Base-by-base conservation (phyloP, 2,888 invertebrate genomes). In the Leptinotarsa haldemani region DNA sequence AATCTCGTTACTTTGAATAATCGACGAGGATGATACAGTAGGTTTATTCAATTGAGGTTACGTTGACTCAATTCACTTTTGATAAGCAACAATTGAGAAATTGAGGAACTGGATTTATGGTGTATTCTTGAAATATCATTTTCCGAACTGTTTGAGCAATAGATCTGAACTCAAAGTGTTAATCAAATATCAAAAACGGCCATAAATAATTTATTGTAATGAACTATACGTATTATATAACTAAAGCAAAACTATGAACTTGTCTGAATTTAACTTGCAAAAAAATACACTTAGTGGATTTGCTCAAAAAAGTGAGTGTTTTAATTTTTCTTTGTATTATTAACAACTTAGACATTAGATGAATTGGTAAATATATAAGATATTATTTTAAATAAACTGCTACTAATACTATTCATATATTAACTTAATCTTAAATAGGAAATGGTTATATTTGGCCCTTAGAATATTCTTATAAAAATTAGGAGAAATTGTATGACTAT, bases 121-220 rank as follows among this genome's bases (percentile, higher is more conserved):
- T 74, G 66, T 68, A 70, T 68, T 70, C 71, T 61, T 56, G 63
- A 56, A 75, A 71, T 76, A 77, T 76, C 73, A 78, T 76, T 77
- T 68, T 76, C 66, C 69, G 71, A 72, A 47, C 80, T 79, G 80
- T 71, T 81, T 83, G 87, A 87, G 87, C 87, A 87, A 87, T 87
- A 87, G 86, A 86, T 86, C 86, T 85, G 86, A 86, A 86, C 84
- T 87, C 86, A 86, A 80, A 80, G 68, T 80, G 77, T 80, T 78
- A 81, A 85, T 84, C 83, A 86, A 86, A 87, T 86, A 86, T 86
- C 85, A 86, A 84, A 80, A 84, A 85, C 86, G 86, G 85, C 85
- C 84, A 85, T 84, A 84, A 84, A 86, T 87, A 86, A 84, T 82
- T 85, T 79, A 78, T 79, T 79, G 77, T 79, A 80, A 82, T 77